phyloP scores from a whole-genome alignment of 2,113 vertebrate genomes.

The Hucho hucho region DNA sequence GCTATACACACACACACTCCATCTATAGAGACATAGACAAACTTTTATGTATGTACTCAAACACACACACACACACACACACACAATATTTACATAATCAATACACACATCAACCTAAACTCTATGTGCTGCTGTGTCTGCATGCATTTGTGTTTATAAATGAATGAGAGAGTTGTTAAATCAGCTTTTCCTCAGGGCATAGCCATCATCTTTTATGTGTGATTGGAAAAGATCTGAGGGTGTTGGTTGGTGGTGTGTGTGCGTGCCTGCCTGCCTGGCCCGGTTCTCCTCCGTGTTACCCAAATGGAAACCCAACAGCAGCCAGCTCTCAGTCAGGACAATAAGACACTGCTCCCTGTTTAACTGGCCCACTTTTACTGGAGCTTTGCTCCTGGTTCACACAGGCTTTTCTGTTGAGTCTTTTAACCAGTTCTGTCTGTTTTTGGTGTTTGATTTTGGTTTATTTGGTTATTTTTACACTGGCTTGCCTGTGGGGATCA shows the following conservation, averaged over 20 bases:
- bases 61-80: too few species aligned
- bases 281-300: too few species aligned
- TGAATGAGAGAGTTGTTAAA: conserved; percentile 9
- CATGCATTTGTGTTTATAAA: not conserved
- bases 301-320: too few species aligned
- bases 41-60: too few species aligned
- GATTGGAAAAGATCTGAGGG: conserved; percentile 48
- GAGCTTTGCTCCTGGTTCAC: not conserved
- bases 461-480: conserved; percentile 2
- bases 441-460: not conserved
- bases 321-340: not conserved
- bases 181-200: conserved; percentile 11
- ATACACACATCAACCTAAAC: too few species aligned
- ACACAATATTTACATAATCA: too few species aligned
- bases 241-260: conserved; percentile 12
- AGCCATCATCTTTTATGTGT: conserved; percentile 35
- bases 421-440: not conserved
- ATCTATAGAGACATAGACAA: too few species aligned
- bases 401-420: conserved; percentile 5
- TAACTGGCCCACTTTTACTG: not conserved
- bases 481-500: not conserved
- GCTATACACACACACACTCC: not conserved
- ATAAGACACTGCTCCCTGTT: conserved; percentile 25
- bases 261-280: conserved; percentile 32
- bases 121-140: not conserved